Evolutionary conservation across 2,888 invertebrate genomes (phyloP), one percentile per base, ranked within the genome.

Genomic region (Nomada hirtipes): DNA sequence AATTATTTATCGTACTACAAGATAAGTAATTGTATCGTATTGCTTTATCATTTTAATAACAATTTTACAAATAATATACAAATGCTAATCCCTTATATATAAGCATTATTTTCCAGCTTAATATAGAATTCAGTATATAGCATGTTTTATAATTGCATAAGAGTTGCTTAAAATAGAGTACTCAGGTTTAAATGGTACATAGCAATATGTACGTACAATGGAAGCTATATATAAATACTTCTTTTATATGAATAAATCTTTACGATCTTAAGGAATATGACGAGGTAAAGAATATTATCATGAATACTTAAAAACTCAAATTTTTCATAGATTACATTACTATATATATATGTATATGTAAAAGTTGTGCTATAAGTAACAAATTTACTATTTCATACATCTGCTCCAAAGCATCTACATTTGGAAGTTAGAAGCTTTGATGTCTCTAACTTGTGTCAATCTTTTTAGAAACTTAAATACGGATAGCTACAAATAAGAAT

Each of bases 91-190:
- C 59, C n/a, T 18, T 65, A 70, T 36, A 69, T 53, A 53, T 23
- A 18, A 61, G 59, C 52, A 75, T 61, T 61, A 65, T 69, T 76
- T 73, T 70, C 11, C 36, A 80, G 68, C 50, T 77, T 63, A 63
- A 79, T 36, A 55, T 69, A 69, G 67, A 50, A 61, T 47, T 53
- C 67, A 52, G 65, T 50, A 23, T 55, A 7, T 65, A 75, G 76
- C 52, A 82, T 71, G 59, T 64, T 82, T 82, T 63, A 67, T 69
- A 82, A 72, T 1, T 47, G 57, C 59, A 68, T 63, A 71, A 64
- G 72, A 50, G 26, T 76, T 76, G 76, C 67, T 82, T 72, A 47
- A 57, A 82, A 15, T 42, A 55, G 50, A 60, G 18, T 59, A 68
- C 63, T 53, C 63, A 82, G 57, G 53, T 76, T 65, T 47, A 55